Evolutionary conservation across 2,113 vertebrate species (phyloP), one percentile per base, ranked within the genome.

Genomic region (Synodontis membranacea): DNA sequence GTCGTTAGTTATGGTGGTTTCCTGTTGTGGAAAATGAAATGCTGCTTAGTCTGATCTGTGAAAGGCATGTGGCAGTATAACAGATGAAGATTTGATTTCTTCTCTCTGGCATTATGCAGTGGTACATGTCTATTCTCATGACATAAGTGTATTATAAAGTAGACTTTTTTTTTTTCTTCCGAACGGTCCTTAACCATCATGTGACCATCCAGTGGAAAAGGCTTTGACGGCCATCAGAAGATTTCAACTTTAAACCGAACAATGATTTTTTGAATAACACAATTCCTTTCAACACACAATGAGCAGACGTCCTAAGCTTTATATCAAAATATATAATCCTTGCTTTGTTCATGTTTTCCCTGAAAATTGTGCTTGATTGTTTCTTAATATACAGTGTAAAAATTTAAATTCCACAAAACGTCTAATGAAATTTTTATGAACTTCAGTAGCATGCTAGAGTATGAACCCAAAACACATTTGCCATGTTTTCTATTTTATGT

Each of bases 11-110:
- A 78, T 52, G 14, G 14, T 78, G 75, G 75, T 78, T 78, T 78
- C 75, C 75, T 78, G 75, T 78, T 78, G 28, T 76, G 44, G 28
- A 76, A 76, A 31, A 31, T 75, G 39, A 75, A 75, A 75, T 31
- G 44, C 19, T 50, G 74, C 28, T 50, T 76, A n/a, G 25, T 50
- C 46, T 78, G 46, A 52, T 31, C 14, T 50, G 44, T 76, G 72
- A 14, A 75, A 75, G 42, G 5, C 25, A 75, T 75, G 25, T 76
- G 42, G 42, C 42, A 46, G 70, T 9, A 15, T 17, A 76, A 50
- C 44, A 76, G 44, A 44, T 70, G 19, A 10, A 14, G n/a, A n/a
- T n/a, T 72, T 72, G 37, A 39, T 70, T 72, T 74, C 70, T n/a
- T n/a, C 23, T 14, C 44, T 76, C 44, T 48, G 44, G 44, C 44